Base-by-base conservation (phyloP, 2,113 vertebrate genomes). In the Nothocercus nigrocapillus region DNA sequence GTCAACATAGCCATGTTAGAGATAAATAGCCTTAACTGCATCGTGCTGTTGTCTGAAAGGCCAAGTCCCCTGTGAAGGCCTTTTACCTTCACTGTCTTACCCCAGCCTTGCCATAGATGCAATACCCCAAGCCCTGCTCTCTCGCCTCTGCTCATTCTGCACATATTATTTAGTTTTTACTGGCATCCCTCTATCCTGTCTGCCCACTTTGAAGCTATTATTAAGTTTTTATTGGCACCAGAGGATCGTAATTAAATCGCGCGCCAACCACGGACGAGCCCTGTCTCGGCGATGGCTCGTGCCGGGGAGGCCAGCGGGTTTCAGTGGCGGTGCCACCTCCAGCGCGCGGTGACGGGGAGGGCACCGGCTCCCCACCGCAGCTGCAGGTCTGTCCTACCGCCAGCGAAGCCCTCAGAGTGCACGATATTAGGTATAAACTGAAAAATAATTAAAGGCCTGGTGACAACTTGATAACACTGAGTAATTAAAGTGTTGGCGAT, bases 381-480 rank as follows among this genome's bases (percentile, higher is more conserved):
- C 72, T 66, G 74, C 82, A 79, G 89, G 72, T 87, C 85, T 87
- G 86, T 82, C 95, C 93, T 86, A 94, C 75, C 75, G 56, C 74
- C 86, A 25, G 69, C 80, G 84, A 92, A 85, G 86, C 94, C 89
- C 92, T 92, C 68, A 63, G 4, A 61, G 79, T 66, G 79, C 45
- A 49, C 89, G 85, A 96, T 96, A 94, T 95, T 63, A 89, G 72
- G 45, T 90, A 91, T 93, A 74, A 96, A 92, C 67, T 56, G 82
- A 87, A 96, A 95, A 89, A 95, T 96, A 97, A 97, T 96, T 96
- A 96, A 94, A 85, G 67, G 78, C 51, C 93, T 63, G 42, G 72
- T 94, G 90, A 95, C 94, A 95, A 68, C 79, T 96, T 92, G 86
- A 88, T 90, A 88, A 89, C 63, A 19, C 58, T 32, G 70, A 76